A percentile compares a stretch with the other conserved stretches of the same genome.
These are phyloP conservation scores for Sesia apiformis DNA, from an alignment of 2,888 invertebrate genomes.

Conservation along the genomic window DNA sequence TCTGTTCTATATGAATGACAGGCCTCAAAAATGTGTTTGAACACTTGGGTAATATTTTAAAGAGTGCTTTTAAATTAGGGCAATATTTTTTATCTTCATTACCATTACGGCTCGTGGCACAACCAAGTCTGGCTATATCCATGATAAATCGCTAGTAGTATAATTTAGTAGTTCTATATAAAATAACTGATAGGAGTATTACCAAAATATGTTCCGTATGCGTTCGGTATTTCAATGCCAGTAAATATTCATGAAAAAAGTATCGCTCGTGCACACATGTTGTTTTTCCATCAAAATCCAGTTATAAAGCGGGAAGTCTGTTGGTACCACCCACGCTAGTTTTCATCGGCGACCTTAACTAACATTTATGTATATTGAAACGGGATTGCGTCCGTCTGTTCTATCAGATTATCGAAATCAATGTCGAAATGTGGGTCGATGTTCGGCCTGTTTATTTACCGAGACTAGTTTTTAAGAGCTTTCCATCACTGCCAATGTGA, in stretches of 20 bases:
- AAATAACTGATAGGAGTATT: too few relatives aligned
- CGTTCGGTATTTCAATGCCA: not conserved
- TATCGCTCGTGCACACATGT: not conserved
- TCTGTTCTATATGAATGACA: too few relatives aligned
- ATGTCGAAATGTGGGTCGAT: not conserved
- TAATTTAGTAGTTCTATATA: too few relatives aligned
- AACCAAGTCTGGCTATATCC: too few relatives aligned
- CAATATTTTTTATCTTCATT: too few relatives aligned
- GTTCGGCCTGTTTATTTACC: not conserved
- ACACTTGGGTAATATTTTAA: too few relatives aligned
- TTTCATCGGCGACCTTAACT: slow-evolving; percentile 4
- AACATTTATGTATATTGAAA: slow-evolving; percentile 4
- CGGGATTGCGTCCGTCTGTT: slow-evolving; percentile 1
- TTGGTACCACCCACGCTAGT: slow-evolving; percentile 1
- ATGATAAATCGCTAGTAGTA: too few relatives aligned
- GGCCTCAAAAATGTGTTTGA: too few relatives aligned
- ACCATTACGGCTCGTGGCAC: too few relatives aligned
- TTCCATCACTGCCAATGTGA: not conserved
- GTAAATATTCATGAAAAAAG: not conserved
- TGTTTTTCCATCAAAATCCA: not conserved
- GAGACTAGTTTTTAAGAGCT: not conserved
- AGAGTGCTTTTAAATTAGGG: too few relatives aligned
- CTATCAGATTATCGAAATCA: not conserved
- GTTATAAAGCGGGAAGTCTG: slow-evolving; percentile 5
- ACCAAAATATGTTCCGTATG: not conserved